Evolutionary conservation across 2,113 vertebrate species (phyloP).

Genomic region (Chloropsis hardwickii): DNA sequence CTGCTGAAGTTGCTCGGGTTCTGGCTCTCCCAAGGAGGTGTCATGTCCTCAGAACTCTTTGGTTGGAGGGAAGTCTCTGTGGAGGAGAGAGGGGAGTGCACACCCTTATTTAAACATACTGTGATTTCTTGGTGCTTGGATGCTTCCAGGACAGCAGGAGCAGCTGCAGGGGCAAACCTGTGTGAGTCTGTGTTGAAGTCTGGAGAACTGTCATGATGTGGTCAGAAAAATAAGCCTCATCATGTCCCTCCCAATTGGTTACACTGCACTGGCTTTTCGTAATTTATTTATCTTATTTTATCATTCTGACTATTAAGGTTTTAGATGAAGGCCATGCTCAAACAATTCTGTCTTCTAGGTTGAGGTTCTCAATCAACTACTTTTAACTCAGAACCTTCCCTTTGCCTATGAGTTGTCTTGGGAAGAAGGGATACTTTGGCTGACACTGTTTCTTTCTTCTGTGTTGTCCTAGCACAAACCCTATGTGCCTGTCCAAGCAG

Average conservation of each 20-base stretch:
- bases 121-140: neutral
- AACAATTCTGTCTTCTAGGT: neutral
- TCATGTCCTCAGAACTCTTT: neutral
- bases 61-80: neutral
- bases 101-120: neutral
- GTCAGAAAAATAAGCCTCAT: neutral
- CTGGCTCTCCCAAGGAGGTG: neutral
- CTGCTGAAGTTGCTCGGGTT: neutral
- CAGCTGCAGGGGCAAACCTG: neutral
- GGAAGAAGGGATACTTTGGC: neutral
- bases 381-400: neutral
- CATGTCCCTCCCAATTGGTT: neutral
- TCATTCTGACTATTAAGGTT: neutral
- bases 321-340: neutral
- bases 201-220: neutral
- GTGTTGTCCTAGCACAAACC: neutral
- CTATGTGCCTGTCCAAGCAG: neutral
- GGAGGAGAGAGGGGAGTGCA: neutral
- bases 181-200: neutral
- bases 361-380: neutral
- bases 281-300: neutral
- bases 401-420: neutral
- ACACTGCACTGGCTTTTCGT: neutral
- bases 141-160: neutral
- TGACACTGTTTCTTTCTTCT: neutral